Conservation (phyloP, 2,797 vertebrate genomes). For the Mareca penelope region DNA sequence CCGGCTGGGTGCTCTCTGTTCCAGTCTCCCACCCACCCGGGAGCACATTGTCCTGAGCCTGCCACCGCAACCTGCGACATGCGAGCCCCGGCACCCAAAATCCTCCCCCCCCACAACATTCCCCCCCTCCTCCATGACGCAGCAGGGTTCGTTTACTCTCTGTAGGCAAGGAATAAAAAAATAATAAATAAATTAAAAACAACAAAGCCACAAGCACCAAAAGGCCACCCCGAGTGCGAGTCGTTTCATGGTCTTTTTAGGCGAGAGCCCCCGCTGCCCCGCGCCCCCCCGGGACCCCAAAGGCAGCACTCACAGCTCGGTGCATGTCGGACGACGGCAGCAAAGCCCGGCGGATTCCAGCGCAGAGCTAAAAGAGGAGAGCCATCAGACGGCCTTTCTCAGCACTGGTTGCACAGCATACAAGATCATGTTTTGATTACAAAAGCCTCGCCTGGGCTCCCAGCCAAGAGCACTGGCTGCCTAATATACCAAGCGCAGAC, state of each 20-base stretch:
- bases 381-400: conserved; percentile 79
- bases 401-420: conserved; percentile 88
- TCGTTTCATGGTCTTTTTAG: neutral
- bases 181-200: neutral
- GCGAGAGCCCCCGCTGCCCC: conserved; percentile 38
- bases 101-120: neutral
- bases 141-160: neutral
- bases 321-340: conserved; percentile 86
- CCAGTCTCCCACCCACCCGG: neutral
- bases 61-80: neutral
- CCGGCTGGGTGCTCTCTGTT: neutral
- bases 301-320: conserved; percentile 90
- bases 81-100: neutral
- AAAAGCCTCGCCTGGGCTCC: conserved; percentile 91
- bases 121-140: neutral
- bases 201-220: neutral
- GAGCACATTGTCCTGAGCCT: neutral
- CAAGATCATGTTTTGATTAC: conserved; percentile 97
- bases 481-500: conserved; percentile 71
- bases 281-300: conserved; percentile 51
- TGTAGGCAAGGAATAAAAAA: neutral
- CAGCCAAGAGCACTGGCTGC: conserved; percentile 86
- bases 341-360: conserved; percentile 85
- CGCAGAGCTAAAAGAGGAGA: conserved; percentile 85
- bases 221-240: neutral